Evolutionary conservation across 2,888 invertebrate species (phyloP), one percentile per base, ranked within the genome.

Genomic region (Dolomedes plantarius): DNA sequence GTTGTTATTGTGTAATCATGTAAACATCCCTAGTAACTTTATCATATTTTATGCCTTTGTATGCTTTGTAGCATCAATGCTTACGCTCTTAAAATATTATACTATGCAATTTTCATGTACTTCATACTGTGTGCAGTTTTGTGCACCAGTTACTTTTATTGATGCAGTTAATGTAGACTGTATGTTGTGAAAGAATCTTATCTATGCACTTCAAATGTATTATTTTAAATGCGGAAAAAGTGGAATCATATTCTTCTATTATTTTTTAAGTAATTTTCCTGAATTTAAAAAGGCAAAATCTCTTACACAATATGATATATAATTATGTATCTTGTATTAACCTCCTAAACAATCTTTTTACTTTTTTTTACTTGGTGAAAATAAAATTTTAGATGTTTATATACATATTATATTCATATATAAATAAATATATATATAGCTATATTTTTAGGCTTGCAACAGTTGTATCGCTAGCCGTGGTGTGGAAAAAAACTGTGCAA

Each of bases 371-470:
- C 64, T 62, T 62, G 74, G 74, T 74, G 64, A 36, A 56, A 74
- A 74, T 23, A 36, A 69, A 64, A 73, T 73, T 77, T 85, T 85
- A 85, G 83, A 77, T 85, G 83, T 85, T 69, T 83, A 69, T 85
- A 85, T 77, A 85, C 76, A 77, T 77, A 74, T 68, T 81, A 76
- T 85, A 82, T 76, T 77, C 69, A 80, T 73, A 83, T 65, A 74
- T 74, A 62, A 36, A 77, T 77, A 69, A 56, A 79, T 76, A 82
- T 75, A 82, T 76, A 85, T 73, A 85, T 77, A 85, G 77, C 83
- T 85, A 72, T 85, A 85, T 85, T 85, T 85, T 85, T 85, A 85
- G 72, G 83, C 83, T 85, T 85, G 68, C 77, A 73, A 65, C 83
- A 77, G 50, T 73, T 79, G 46, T 76, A 69, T 71, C 46, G 76